Evolutionary conservation across 92 coral and sea anemone genomes (phyloP).

Genomic region (Metridium senile): DNA sequence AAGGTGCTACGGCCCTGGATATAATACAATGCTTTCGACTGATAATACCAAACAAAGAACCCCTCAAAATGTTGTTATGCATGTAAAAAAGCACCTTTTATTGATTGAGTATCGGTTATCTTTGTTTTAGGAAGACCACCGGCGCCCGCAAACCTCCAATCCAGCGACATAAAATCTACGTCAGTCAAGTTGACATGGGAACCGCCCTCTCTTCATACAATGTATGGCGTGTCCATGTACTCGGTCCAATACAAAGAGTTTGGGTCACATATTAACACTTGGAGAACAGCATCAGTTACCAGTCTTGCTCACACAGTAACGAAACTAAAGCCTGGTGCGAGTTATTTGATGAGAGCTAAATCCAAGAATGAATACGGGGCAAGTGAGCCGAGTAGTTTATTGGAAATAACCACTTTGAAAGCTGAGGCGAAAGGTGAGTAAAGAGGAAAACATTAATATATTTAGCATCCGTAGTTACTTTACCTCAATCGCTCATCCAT

Average conservation of each 20-base stretch:
- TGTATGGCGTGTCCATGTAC: conserved; percentile 65
- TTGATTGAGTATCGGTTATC: no score
- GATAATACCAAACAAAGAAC: no score
- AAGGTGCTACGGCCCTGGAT: no score
- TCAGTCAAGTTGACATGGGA: conserved; percentile 60
- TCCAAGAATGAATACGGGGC: conserved; percentile 61
- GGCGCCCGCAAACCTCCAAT: conserved; percentile 48
- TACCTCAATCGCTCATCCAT: no score
- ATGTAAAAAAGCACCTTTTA: no score
- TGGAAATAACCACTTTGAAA: conserved; percentile 57
- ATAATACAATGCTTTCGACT: no score
- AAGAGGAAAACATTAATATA: no score
- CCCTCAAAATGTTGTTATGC: no score
- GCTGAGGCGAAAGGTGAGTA: no score
- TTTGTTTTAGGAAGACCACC: conserved; percentile 67
- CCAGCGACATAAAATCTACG: conserved; percentile 48
- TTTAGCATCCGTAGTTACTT: no score
- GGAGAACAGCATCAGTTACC: conserved; percentile 44
- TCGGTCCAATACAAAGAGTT: conserved; percentile 61
- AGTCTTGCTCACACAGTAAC: conserved; percentile 51
- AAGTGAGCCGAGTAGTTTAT: conserved; percentile 55
- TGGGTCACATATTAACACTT: conserved; percentile 32
- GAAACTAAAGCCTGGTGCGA: conserved; percentile 56
- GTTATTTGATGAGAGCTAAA: conserved; percentile 63
- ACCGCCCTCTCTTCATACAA: conserved; percentile 61